These are phyloP conservation scores for Pseudomugil tenellus DNA, from an alignment of 2,797 vertebrate species.

Conservation along the genomic window DNA sequence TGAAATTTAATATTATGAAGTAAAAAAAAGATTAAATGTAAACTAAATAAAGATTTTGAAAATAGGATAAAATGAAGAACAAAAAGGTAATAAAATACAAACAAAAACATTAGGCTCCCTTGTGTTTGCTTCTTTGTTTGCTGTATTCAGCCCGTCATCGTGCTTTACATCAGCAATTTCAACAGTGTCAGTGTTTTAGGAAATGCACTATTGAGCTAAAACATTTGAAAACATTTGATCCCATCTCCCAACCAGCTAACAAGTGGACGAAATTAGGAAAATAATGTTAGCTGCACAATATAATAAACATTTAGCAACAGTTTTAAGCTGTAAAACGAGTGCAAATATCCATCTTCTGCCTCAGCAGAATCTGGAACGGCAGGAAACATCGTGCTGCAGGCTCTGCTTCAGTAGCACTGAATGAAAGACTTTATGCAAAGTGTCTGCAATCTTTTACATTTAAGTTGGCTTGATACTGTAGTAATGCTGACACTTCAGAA, in stretches of 20 bases:
- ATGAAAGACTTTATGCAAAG: slow-evolving; percentile 56
- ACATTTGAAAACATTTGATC: background rate
- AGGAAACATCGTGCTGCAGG: background rate
- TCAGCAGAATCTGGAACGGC: slow-evolving; percentile 15
- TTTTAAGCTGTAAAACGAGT: background rate
- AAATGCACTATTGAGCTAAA: background rate
- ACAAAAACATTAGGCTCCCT: no score
- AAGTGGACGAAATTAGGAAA: background rate
- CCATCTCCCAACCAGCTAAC: background rate
- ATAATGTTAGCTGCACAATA: background rate
- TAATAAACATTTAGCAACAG: background rate
- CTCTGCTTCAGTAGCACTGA: slow-evolving; percentile 30
- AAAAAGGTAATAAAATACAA: background rate
- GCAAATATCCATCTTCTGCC: background rate
- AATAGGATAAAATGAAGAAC: no score
- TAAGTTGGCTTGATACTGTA: slow-evolving; percentile 52
- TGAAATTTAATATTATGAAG: background rate
- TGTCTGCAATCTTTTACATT: slow-evolving; percentile 59
- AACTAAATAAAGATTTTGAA: background rate
- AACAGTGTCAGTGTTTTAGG: background rate
- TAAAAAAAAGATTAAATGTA: background rate
- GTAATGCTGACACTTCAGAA: slow-evolving; percentile 58
- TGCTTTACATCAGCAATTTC: background rate
- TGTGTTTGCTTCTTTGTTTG: background rate
- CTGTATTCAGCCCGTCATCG: background rate